Conservation (phyloP, 2,888 invertebrate genomes). For the Tromatobia lineatoria region DNA sequence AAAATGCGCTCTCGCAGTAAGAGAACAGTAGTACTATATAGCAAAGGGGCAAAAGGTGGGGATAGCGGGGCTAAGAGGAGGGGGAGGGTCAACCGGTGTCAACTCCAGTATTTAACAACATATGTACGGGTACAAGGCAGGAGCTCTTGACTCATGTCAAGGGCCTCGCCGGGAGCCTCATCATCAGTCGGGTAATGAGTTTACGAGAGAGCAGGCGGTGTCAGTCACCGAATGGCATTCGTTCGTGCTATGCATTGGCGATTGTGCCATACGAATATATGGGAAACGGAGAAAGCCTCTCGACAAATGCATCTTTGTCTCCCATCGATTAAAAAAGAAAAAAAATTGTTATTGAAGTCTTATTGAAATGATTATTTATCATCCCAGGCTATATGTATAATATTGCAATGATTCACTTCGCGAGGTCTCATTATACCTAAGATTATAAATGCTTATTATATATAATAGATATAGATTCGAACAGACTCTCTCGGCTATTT, state of each 20-base stretch:
- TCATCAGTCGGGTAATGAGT: constrained; percentile 75
- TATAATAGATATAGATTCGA: background rate
- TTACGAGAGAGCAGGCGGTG: constrained; percentile 72
- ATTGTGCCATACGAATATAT: constrained; percentile 14
- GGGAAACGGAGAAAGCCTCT: constrained; percentile 4
- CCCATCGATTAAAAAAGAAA: background rate
- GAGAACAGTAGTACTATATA: constrained; percentile 29
- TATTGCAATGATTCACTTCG: background rate
- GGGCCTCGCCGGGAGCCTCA: constrained; percentile 75
- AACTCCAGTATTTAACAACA: constrained; percentile 84
- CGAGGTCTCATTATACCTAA: background rate
- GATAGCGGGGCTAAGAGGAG: constrained; percentile 70
- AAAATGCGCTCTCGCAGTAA: constrained; percentile 66
- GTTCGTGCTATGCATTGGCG: constrained; percentile 34
- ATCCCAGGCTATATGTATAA: background rate
- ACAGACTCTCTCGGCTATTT: constrained; percentile 3
- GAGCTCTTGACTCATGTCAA: constrained; percentile 76
- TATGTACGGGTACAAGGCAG: constrained; percentile 71
- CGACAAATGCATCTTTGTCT: constrained; percentile 29
- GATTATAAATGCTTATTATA: too few relatives aligned
- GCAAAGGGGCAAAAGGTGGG: constrained; percentile 68
- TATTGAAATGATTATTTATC: too few relatives aligned
- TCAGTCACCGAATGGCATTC: constrained; percentile 70
- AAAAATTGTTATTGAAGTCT: background rate
- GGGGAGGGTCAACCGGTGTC: constrained; percentile 84